phyloP scores from a whole-genome alignment of 2,888 invertebrate genomes.

The Ennomos fuscantarius region DNA sequence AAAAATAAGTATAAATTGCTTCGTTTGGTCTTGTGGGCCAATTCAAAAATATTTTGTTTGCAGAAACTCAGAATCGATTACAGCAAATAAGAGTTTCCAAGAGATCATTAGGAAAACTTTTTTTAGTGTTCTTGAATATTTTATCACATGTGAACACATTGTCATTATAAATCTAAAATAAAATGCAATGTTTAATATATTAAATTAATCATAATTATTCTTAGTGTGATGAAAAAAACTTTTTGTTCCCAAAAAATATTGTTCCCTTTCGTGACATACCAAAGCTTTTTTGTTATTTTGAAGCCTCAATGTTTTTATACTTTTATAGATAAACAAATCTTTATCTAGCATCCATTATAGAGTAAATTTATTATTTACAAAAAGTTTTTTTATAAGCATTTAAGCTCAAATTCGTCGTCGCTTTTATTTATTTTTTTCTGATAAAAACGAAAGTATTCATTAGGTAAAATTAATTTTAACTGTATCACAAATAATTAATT shows the following conservation, averaged over 20 bases:
- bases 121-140: slow-evolving; percentile 78
- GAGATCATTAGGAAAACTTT: slow-evolving; percentile 85
- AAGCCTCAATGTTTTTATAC: slow-evolving; percentile 18
- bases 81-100: slow-evolving; percentile 79
- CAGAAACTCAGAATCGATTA: slow-evolving; percentile 51
- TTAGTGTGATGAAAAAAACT: slow-evolving; percentile 2
- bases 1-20: too few relatives aligned
- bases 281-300: slow-evolving; percentile 20
- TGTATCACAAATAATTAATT: slow-evolving; percentile 1
- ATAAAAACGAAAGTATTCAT: slow-evolving; percentile 2
- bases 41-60: slow-evolving; percentile 38
- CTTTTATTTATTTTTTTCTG: slow-evolving; percentile 2
- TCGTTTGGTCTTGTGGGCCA: too few relatives aligned
- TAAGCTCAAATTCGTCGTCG: slow-evolving; percentile 6
- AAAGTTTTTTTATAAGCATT: background rate
- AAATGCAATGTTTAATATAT: slow-evolving; percentile 29
- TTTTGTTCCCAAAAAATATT: slow-evolving; percentile 41
- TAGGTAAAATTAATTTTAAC: background rate
- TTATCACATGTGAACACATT: slow-evolving; percentile 85
- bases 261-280: slow-evolving; percentile 47
- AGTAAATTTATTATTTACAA: slow-evolving; percentile 24
- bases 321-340: slow-evolving; percentile 32
- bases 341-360: slow-evolving; percentile 43
- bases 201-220: slow-evolving; percentile 14
- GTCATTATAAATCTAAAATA: slow-evolving; percentile 38